A percentile compares a stretch with the other conserved stretches of the same genome.
Evolutionary conservation across 53 echinoderm and acorn worm species (phyloP).

Genomic region (Mesocentrotus franciscanus): DNA sequence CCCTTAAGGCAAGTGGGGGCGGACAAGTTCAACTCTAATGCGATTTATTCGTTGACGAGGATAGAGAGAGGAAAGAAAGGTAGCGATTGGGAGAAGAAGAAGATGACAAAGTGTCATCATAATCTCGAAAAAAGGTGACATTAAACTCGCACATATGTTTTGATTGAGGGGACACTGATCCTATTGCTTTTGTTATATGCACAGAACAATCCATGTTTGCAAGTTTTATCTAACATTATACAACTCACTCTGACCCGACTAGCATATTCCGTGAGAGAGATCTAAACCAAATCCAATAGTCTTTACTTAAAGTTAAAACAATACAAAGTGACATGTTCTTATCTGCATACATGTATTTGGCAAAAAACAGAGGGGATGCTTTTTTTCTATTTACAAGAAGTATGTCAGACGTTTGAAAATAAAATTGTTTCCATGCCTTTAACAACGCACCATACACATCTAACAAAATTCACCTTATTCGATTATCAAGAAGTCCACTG

Average conservation of each 20-base stretch:
- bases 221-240: too few species aligned
- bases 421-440: neutral
- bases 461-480: neutral
- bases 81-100: neutral
- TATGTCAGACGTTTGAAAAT: neutral
- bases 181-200: neutral
- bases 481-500: neutral
- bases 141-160: neutral
- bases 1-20: slow-evolving; percentile 27
- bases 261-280: too few species aligned
- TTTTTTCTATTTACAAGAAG: neutral
- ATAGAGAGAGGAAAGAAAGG: too few species aligned
- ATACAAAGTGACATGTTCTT: too few species aligned
- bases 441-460: neutral
- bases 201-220: neutral
- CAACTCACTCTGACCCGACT: too few species aligned
- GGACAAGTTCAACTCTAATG: slow-evolving; percentile 32
- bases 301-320: too few species aligned
- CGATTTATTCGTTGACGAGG: slow-evolving; percentile 21
- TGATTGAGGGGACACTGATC: too few species aligned
- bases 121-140: neutral
- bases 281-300: too few species aligned
- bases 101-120: neutral
- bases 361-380: too few species aligned
- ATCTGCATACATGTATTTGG: too few species aligned